Conservation (phyloP, 2,888 invertebrate genomes). For the Tetranychus truncatus region DNA sequence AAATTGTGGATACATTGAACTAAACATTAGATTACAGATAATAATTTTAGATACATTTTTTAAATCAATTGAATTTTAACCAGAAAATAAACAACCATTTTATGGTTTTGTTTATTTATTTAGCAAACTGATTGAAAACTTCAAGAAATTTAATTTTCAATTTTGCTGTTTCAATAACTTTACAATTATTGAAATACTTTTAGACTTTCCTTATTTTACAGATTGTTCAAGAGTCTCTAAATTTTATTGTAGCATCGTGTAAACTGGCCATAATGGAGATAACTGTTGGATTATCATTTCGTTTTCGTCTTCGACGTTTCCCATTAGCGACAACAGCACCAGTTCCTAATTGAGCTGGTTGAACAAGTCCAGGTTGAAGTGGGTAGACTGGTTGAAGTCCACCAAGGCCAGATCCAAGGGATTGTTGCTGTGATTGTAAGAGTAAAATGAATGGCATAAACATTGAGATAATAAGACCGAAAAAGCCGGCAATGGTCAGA, state of each 20-base stretch:
- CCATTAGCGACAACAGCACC: not conserved
- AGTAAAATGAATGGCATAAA: slow-evolving; percentile 16
- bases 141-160: no score
- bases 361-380: not conserved
- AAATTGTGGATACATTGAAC: no score
- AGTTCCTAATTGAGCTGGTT: not conserved
- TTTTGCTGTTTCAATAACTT: no score
- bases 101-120: no score
- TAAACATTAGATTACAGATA: no score
- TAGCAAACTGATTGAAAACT: no score
- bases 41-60: no score
- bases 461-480: slow-evolving; percentile 19
- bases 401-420: slow-evolving; percentile 4
- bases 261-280: not conserved
- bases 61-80: no score
- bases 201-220: not conserved
- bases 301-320: not conserved
- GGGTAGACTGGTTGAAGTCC: not conserved
- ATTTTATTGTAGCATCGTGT: not conserved
- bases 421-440: not conserved
- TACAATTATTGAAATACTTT: not conserved
- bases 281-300: not conserved
- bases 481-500: slow-evolving; percentile 19
- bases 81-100: no score
- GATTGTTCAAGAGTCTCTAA: not conserved